These are phyloP conservation scores for Nyctereutes procyonoides DNA, from an alignment of 2,113 vertebrate species.

Conservation along the genomic window DNA sequence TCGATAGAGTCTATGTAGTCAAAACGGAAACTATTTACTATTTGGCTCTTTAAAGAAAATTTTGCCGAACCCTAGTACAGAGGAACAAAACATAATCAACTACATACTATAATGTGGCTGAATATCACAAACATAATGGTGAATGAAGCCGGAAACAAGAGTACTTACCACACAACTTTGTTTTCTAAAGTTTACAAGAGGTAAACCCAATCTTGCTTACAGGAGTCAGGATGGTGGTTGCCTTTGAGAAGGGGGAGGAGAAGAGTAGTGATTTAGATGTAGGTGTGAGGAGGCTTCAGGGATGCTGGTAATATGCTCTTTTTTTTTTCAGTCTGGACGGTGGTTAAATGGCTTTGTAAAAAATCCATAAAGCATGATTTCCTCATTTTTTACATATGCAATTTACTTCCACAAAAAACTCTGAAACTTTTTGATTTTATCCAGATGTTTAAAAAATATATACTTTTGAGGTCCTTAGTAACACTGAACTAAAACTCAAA, in stretches of 20 bases:
- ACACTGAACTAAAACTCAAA: not conserved
- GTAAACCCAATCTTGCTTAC: not conserved
- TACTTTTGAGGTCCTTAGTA: not conserved
- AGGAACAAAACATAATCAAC: not conserved
- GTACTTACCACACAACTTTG: not conserved
- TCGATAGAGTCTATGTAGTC: not conserved
- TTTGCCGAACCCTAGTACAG: not conserved
- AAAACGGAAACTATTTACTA: not conserved
- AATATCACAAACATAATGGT: not conserved
- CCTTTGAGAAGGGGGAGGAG: not conserved
- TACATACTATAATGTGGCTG: not conserved
- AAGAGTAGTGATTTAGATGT: not conserved
- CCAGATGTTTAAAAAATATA: not conserved
- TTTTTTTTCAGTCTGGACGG: not conserved
- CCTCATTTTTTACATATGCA: not conserved
- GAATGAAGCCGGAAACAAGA: not conserved
- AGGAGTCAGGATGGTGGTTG: not conserved
- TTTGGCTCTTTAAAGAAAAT: not conserved
- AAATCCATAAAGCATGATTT: not conserved
- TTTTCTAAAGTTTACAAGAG: not conserved
- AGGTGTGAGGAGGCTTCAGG: no score
- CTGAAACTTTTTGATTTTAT: not conserved
- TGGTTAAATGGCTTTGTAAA: constrained; percentile 10
- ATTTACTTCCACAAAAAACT: not conserved
- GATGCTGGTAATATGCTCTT: not conserved